Base-by-base conservation (phyloP, 2,113 vertebrate genomes). In the Hipposideros armiger region DNA sequence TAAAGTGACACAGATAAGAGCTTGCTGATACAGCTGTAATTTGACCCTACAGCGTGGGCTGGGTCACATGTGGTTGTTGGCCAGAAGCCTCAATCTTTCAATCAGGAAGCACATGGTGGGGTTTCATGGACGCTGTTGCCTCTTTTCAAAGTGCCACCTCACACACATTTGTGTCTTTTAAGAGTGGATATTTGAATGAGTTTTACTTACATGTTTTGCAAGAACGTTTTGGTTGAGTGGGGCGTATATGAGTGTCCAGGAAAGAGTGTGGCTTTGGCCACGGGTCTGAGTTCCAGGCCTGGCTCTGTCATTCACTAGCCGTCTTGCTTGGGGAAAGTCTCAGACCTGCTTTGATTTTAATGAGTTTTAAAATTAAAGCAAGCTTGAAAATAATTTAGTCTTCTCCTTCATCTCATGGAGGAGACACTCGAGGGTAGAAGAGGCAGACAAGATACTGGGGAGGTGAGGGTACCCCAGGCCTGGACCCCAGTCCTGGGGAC, bases 221-320 rank as follows among this genome's bases (percentile, higher is more conserved):
- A 11, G 47, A 2, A 22, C 1, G 17, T 54, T 42, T 42, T 3
- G 0, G 36, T 2, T 7, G 28, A 24, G 11, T 1, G 19, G n/a
- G 52, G n/a, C 2, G 2, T 0, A 20, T 2, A 0, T 16, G 9
- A 7, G 16, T 19, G 5, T 6, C 20, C 15, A 19, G 58, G 50
- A 42, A 16, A 1, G 8, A 10, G 6, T 8, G 0, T 4, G 13
- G 15, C 5, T 32, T 36, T 22, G 17, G 42, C 30, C 14, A 1
- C n/a, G 7, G 10, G 20, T 11, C 16, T 1, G n/a, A 4, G n/a
- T 19, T 30, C 56, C 0, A 10, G 7, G 24, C 22, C 64, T 54
- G n/a, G 5, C 32, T 32, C 10, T 32, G 2, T 16, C 24, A 5
- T 1, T 15, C 32, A 3, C 1, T 10, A 10, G 80, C 73, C 42